Conservation (phyloP, 2,113 vertebrate species). For the Atherinomorus stipes region DNA sequence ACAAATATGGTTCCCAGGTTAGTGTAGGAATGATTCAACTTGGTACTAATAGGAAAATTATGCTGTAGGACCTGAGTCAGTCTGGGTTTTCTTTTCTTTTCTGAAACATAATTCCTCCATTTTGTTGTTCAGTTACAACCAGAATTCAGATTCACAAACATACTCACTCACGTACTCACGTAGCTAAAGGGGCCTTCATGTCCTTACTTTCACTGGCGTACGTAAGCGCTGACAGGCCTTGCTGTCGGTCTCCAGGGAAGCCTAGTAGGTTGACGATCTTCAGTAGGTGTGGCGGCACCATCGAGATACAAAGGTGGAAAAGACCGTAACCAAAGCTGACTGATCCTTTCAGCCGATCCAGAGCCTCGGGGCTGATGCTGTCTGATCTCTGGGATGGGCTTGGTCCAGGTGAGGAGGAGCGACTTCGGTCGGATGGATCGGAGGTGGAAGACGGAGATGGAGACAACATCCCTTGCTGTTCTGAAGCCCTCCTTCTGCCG, state of each 20-base stretch:
- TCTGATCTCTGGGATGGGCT: slow-evolving; percentile 85
- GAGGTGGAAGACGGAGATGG: slow-evolving; percentile 86
- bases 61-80: background rate
- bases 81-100: slow-evolving; percentile 5
- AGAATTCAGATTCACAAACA: slow-evolving; percentile 41
- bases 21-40: background rate
- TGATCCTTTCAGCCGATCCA: slow-evolving; percentile 96
- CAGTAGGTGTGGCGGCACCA: slow-evolving; percentile 99
- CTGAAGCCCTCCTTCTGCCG: slow-evolving; percentile 80
- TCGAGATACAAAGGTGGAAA: slow-evolving; percentile 99
- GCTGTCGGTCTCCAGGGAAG: slow-evolving; percentile 97
- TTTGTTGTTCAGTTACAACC: slow-evolving; percentile 3
- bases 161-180: slow-evolving; percentile 92
- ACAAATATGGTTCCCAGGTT: background rate
- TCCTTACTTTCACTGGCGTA: slow-evolving; percentile 97
- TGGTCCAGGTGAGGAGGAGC: slow-evolving; percentile 80
- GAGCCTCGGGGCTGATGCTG: slow-evolving; percentile 88
- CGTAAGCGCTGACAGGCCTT: slow-evolving; percentile 93
- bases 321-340: slow-evolving; percentile 98
- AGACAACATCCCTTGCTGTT: slow-evolving; percentile 50
- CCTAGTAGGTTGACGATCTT: slow-evolving; percentile 99
- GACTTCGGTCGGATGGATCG: slow-evolving; percentile 83
- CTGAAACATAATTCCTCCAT: background rate
- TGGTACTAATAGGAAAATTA: background rate
- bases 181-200: slow-evolving; percentile 99